A percentile compares a stretch with the other conserved stretches of the same genome.
These are phyloP conservation scores for Boulengeromyrus knoepffleri DNA, from an alignment of 2,113 vertebrate genomes.

Conservation along the genomic window DNA sequence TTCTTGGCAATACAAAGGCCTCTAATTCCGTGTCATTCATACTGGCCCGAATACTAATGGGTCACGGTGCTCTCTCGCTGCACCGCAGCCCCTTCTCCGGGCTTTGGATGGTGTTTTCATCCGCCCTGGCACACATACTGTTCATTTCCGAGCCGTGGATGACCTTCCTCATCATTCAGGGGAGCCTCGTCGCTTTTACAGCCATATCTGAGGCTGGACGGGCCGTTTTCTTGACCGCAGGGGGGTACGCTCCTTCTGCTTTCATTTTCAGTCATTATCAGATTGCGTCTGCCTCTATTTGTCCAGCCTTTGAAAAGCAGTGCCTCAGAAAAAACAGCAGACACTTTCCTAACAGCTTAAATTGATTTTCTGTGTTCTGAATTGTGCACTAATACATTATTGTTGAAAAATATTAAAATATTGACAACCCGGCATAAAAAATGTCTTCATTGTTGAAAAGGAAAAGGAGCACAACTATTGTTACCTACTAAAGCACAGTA, in stretches of 20 bases:
- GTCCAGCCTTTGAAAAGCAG: neutral
- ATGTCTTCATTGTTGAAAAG: neutral
- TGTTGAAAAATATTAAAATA: neutral
- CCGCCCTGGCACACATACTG: neutral
- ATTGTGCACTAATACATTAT: neutral
- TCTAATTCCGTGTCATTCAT: neutral
- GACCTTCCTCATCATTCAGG: neutral
- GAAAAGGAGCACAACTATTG: neutral
- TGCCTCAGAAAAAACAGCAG: neutral
- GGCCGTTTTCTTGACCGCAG: neutral
- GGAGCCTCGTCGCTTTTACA: neutral
- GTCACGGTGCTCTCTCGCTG: neutral
- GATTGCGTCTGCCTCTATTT: neutral
- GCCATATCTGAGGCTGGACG: neutral
- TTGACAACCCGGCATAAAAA: neutral
- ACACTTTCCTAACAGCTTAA: neutral
- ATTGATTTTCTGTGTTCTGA: neutral
- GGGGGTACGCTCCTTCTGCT: neutral
- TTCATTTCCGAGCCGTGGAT: neutral
- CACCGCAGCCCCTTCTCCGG: neutral
- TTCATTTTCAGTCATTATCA: neutral
- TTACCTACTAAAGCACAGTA: neutral
- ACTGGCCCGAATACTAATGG: neutral
- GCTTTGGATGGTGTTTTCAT: neutral
- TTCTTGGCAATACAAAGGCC: neutral